Evolutionary conservation across 2,113 vertebrate species (phyloP).

Genomic region (Excalfactoria chinensis): DNA sequence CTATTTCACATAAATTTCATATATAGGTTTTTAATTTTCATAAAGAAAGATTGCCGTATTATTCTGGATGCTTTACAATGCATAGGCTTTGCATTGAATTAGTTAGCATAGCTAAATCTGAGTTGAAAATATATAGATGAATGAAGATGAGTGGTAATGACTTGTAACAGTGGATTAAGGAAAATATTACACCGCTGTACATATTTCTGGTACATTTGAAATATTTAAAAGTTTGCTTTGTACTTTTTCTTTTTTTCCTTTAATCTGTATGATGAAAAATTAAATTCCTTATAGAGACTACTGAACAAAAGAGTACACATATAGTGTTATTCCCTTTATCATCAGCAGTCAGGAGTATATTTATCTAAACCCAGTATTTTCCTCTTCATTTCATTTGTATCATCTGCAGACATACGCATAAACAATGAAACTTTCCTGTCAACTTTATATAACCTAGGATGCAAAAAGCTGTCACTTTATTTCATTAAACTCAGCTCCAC

Average conservation of each 20-base stretch:
- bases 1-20: background rate
- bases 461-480: slow-evolving; percentile 35
- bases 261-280: background rate
- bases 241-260: background rate
- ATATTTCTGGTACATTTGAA: background rate
- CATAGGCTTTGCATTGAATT: background rate
- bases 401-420: background rate
- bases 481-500: slow-evolving; percentile 67
- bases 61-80: background rate
- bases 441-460: slow-evolving; percentile 36
- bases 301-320: background rate
- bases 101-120: background rate
- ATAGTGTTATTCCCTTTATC: background rate
- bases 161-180: background rate
- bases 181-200: background rate
- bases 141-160: background rate
- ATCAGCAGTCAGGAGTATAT: background rate
- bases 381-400: background rate
- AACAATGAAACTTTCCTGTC: background rate
- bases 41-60: background rate
- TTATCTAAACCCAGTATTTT: background rate
- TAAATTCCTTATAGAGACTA: background rate
- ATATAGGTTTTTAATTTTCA: background rate
- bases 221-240: background rate
- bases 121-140: background rate